Conservation (phyloP, 2,113 vertebrate species). For the Sebastes schlegelii region DNA sequence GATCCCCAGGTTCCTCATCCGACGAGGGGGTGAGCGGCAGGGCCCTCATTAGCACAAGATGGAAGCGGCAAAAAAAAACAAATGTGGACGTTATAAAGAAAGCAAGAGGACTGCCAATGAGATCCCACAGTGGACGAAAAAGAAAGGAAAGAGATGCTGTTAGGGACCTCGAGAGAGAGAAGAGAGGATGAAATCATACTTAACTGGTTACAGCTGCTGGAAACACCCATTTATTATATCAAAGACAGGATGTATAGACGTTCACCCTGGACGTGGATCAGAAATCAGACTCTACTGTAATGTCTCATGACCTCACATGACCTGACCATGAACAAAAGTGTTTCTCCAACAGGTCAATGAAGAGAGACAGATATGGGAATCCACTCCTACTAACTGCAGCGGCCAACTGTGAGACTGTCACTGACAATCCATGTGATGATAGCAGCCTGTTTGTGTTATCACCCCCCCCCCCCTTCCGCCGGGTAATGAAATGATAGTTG, state of each 20-base stretch:
- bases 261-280: not conserved
- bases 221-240: slow-evolving; percentile 7
- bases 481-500: not conserved
- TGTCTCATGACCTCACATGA: not conserved
- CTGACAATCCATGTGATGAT: slow-evolving; percentile 4
- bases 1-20: slow-evolving; percentile 2
- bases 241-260: not conserved
- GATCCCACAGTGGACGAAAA: not conserved
- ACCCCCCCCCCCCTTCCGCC: not conserved
- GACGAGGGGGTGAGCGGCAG: not conserved
- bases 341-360: not conserved
- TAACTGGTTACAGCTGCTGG: slow-evolving; percentile 33
- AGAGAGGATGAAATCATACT: slow-evolving; percentile 8
- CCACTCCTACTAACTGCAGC: not conserved
- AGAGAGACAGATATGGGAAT: slow-evolving; percentile 4
- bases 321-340: not conserved
- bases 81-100: not conserved
- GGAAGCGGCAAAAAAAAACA: slow-evolving; percentile 1
- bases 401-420: not conserved
- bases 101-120: slow-evolving; percentile 10
- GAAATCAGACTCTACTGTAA: not conserved
- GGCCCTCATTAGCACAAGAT: slow-evolving; percentile 3
- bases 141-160: not conserved
- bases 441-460: slow-evolving; percentile 13
- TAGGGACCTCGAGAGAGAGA: not conserved